Conservation (phyloP, 2,113 vertebrate genomes). For the Grammatotria lemairii region DNA sequence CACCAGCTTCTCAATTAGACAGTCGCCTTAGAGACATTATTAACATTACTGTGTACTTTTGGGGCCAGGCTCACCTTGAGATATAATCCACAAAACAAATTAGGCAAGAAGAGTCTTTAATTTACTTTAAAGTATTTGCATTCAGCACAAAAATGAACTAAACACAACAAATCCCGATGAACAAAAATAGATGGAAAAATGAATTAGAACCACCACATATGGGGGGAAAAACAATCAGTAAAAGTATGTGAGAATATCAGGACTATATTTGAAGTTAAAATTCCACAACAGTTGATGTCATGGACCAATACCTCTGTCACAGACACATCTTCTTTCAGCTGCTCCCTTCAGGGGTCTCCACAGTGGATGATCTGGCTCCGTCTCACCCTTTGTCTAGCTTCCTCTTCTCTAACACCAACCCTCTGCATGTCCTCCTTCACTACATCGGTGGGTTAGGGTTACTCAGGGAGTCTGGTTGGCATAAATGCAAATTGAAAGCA, state of each 20-base stretch:
- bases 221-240: accelerated
- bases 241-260: neutral
- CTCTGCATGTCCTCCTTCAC: neutral
- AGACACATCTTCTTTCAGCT: neutral
- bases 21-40: neutral
- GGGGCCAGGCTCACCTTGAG: neutral
- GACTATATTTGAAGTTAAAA: neutral
- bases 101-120: neutral
- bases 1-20: neutral
- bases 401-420: neutral
- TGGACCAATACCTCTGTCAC: neutral
- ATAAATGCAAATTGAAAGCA: neutral
- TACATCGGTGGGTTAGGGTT: neutral
- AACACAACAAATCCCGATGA: neutral
- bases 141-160: neutral
- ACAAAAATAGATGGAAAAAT: neutral
- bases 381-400: neutral
- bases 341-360: neutral
- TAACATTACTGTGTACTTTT: neutral
- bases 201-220: neutral
- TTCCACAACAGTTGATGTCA: neutral
- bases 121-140: neutral
- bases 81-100: neutral
- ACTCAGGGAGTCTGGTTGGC: neutral
- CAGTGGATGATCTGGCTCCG: neutral